phyloP scores from a whole-genome alignment of 2,888 invertebrate species.

The Celastrina argiolus region DNA sequence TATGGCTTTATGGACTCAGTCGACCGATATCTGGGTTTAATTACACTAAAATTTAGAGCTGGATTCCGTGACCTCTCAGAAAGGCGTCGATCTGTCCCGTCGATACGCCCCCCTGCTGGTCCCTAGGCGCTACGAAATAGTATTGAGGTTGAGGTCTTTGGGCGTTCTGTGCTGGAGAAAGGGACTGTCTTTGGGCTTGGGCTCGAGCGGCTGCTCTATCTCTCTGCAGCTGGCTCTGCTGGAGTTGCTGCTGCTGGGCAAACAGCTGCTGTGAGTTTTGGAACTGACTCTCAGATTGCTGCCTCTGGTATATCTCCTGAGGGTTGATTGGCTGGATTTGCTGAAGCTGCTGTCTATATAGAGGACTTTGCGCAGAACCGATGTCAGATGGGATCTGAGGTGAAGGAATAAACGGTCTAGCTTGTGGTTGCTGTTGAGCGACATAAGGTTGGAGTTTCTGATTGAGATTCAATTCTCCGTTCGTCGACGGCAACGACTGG shows the following conservation, averaged over 20 bases:
- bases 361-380: constrained; percentile 56
- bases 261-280: constrained; percentile 82
- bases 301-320: constrained; percentile 77
- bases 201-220: constrained; percentile 76
- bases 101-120: constrained; percentile 62
- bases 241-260: constrained; percentile 82
- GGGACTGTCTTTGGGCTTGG: constrained; percentile 61
- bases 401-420: constrained; percentile 75
- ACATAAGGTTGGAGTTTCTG: constrained; percentile 87
- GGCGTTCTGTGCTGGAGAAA: constrained; percentile 49
- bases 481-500: constrained; percentile 85
- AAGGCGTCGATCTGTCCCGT: constrained; percentile 89
- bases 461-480: constrained; percentile 83
- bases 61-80: constrained; percentile 84
- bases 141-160: constrained; percentile 69
- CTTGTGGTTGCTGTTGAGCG: constrained; percentile 77
- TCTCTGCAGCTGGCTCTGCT: constrained; percentile 81
- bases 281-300: constrained; percentile 78
- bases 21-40: constrained; percentile 43
- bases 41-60: constrained; percentile 67
- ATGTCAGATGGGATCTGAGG: constrained; percentile 70
- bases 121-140: constrained; percentile 79
- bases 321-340: constrained; percentile 51
- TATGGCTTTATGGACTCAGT: constrained; percentile 52
- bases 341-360: constrained; percentile 68